Conservation (phyloP, 1,140 invertebrate species). For the Acromyrmex heyeri region DNA sequence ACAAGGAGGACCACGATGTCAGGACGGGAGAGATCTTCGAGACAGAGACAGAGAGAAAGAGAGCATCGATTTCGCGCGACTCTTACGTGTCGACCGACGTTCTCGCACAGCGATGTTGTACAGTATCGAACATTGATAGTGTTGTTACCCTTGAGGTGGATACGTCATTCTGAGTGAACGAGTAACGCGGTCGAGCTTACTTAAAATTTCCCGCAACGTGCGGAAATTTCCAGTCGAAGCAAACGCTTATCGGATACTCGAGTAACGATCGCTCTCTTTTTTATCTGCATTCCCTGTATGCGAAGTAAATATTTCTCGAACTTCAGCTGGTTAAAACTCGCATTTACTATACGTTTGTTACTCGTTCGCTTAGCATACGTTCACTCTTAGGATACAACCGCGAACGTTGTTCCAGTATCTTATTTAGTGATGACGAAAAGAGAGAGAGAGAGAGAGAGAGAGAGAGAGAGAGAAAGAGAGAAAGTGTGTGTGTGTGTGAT, state of each 20-base stretch:
- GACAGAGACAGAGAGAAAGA: slow-evolving; percentile 38
- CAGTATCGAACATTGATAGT: slow-evolving; percentile 34
- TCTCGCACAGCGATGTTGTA: slow-evolving; percentile 50
- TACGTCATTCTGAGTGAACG: slow-evolving; percentile 6
- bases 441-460: slow-evolving; percentile 26
- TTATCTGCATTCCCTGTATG: not conserved
- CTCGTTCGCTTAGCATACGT: not conserved
- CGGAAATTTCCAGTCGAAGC: not conserved
- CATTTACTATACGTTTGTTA: slow-evolving; percentile 11
- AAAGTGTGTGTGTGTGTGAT: not conserved
- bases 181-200: not conserved
- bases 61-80: slow-evolving; percentile 40
- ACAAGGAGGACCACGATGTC: slow-evolving; percentile 13
- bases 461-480: not conserved
- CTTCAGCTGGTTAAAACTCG: not conserved
- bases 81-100: slow-evolving; percentile 34
- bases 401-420: slow-evolving; percentile 46
- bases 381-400: not conserved
- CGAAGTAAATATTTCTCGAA: not conserved
- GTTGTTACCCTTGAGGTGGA: slow-evolving; percentile 27
- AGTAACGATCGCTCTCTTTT: not conserved
- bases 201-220: not conserved
- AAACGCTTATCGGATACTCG: not conserved
- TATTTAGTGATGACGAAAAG: slow-evolving; percentile 20
- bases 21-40: slow-evolving; percentile 36